These are phyloP conservation scores for Plebejus anna DNA, from an alignment of 2,888 invertebrate genomes.

Conservation along the genomic window DNA sequence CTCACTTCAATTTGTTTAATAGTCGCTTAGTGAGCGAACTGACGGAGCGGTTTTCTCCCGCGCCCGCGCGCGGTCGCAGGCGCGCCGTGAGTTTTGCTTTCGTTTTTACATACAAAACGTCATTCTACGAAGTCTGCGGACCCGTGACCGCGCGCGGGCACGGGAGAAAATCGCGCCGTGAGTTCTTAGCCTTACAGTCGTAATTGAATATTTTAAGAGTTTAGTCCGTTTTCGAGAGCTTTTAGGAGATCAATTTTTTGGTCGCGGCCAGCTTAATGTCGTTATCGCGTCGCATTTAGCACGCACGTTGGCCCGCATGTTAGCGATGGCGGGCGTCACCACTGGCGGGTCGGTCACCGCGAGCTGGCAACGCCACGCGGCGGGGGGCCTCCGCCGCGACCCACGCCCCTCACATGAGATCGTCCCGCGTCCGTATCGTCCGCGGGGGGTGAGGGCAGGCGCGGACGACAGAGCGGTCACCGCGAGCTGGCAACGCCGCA, in stretches of 20 bases:
- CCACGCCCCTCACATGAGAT: slow-evolving; percentile 39
- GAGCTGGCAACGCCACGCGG: not conserved
- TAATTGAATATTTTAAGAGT: not conserved
- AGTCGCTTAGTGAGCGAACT: not conserved
- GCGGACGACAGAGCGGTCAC: not conserved
- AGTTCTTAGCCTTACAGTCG: not conserved
- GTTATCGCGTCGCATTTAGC: not conserved
- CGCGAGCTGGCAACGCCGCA: slow-evolving; percentile 8
- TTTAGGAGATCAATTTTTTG: not conserved
- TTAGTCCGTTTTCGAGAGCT: not conserved
- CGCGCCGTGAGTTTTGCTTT: too few species aligned
- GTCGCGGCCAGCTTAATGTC: not conserved
- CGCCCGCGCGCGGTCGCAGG: too few species aligned
- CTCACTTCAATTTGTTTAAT: not conserved
- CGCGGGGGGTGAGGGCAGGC: slow-evolving; percentile 37
- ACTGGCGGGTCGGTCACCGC: not conserved
- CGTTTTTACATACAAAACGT: too few species aligned
- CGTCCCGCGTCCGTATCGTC: slow-evolving; percentile 33
- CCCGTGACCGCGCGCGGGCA: too few species aligned
- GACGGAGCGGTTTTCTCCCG: too few species aligned
- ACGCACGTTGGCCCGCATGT: not conserved
- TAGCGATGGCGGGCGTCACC: too few species aligned
- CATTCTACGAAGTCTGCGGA: too few species aligned
- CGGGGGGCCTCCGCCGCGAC: slow-evolving; percentile 17
- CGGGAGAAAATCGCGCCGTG: too few species aligned